Conservation (phyloP, 2,888 invertebrate species). For the Epistrophella euchroma region DNA sequence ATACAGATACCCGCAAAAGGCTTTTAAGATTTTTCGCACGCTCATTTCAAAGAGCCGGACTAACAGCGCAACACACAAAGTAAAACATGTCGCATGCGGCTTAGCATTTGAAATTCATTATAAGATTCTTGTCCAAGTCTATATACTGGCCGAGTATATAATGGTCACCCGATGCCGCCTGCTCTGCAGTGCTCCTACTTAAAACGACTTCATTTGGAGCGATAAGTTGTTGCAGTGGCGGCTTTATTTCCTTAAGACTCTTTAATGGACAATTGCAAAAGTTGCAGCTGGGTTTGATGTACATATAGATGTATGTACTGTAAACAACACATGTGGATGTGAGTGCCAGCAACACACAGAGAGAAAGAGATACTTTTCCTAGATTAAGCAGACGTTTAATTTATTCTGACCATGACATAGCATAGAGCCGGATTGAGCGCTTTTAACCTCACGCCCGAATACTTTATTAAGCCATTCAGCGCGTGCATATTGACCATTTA, state of each 20-base stretch:
- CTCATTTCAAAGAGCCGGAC: slow-evolving; percentile 56
- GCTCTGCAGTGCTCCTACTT: slow-evolving; percentile 21
- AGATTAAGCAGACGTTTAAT: slow-evolving; percentile 60
- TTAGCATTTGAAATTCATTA: slow-evolving; percentile 72
- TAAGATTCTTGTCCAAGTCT: slow-evolving; percentile 61
- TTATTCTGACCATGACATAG: slow-evolving; percentile 61
- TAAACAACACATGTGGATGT: slow-evolving; percentile 14
- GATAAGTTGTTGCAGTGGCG: slow-evolving; percentile 50
- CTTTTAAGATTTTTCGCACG: slow-evolving; percentile 73
- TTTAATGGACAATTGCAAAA: slow-evolving; percentile 66
- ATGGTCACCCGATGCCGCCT: slow-evolving; percentile 47
- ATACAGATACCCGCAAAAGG: slow-evolving; percentile 20
- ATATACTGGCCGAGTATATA: slow-evolving; percentile 20
- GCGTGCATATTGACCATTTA: slow-evolving; percentile 69
- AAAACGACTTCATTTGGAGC: slow-evolving; percentile 71
- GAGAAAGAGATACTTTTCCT: slow-evolving; percentile 38
- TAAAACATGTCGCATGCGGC: slow-evolving; percentile 70
- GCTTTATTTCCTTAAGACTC: slow-evolving; percentile 61
- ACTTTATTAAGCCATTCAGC: slow-evolving; percentile 72
- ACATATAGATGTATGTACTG: neutral
- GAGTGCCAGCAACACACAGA: neutral
- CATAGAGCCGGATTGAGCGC: slow-evolving; percentile 39
- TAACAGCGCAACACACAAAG: slow-evolving; percentile 46
- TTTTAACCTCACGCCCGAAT: slow-evolving; percentile 65
- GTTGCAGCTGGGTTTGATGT: slow-evolving; percentile 62